Evolutionary conservation across 2,888 invertebrate species (phyloP), one percentile per base, ranked within the genome.

Genomic region (Melanargia galathea): DNA sequence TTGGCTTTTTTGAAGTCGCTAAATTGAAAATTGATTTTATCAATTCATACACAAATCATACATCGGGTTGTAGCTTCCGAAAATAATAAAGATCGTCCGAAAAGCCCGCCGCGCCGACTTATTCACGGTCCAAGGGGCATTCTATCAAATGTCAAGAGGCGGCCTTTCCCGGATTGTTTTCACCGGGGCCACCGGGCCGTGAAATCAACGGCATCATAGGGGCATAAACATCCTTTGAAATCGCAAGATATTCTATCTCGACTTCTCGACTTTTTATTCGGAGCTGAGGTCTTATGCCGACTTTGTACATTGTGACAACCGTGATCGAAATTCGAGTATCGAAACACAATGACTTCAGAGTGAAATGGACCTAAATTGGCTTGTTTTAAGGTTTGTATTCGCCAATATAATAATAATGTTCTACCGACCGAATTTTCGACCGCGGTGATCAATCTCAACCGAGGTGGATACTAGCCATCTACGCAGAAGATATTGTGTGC

Each of bases 111-210:
- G 66, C 70, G 70, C 66, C 62, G 66, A 70, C 73, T 76, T 73
- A 73, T 84, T 83, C 84, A 86, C 83, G 87, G 81, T 84, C 79
- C 79, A 75, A 78, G 74, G 79, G 78, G 76, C 82, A 81, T 87
- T 85, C 84, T 83, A 87, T 87, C 87, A 87, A 87, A 87, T 87
- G 86, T 84, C 87, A 86, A 77, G 78, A 75, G 74, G 68, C 79
- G 83, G 77, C 82, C 81, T 82, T 82, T 85, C 75, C 75, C 73
- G 76, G 76, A 82, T 83, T 81, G 83, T 83, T 83, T 82, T 78
- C 81, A 77, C 72, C 75, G 78, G 71, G 75, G 63, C 73, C 80
- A 73, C 68, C 80, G 82, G 76, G 76, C 84, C 86, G 84, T 84
- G 81, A 86, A 86, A 86, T 86, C 81, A 83, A 83, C 77, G 78